Base-by-base conservation (phyloP, 1,140 invertebrate species). In the Marisa cornuarietis region DNA sequence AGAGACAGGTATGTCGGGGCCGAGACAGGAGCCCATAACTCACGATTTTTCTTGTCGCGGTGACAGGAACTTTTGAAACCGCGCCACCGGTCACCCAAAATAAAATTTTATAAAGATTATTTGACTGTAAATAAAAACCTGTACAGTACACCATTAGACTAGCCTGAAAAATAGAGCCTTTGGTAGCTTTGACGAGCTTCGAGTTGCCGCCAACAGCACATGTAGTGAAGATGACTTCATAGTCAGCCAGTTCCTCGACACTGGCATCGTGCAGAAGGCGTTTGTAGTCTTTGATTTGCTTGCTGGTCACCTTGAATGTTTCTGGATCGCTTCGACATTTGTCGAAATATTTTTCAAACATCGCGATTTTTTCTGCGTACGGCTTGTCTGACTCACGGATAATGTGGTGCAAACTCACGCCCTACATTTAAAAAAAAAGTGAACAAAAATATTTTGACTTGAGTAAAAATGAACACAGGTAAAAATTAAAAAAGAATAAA, bases 171-270 rank as follows among this genome's bases (percentile, higher is more conserved):
- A 77, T 58, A 26, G 11, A 65, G 6, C 81, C 71, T 18, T 79
- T 76, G 7, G 73, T 63, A 49, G 58, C 62, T 13, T 71, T 22
- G 14, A 85, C 61, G 9, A 84, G 31, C 61, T 78, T 83, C 18
- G 78, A 66, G 63, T 81, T 85, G 26, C 83, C 81, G 0, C 80
- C 83, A 62, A 85, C 80, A 42, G 82, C 76, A 22, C 83, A 83
- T 42, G 86, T 87, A 63, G 85, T 83, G 20, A 87, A 76, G 49
- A 87, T 84, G 2, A 85, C 83, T 49, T 87, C 84, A 78, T 84
- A 75, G 49, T 81, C 68, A 52, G 51, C 42, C 7, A 85, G 76
- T 65, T 85, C 85, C 20, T 81, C 78, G 18, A 73, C 79, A 31
- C 75, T 79, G 51, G 85, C 85, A 18, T 83, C 69, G 20, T 73